Evolutionary conservation across 2,888 invertebrate species (phyloP).

Genomic region (Cataglyphis livida): DNA sequence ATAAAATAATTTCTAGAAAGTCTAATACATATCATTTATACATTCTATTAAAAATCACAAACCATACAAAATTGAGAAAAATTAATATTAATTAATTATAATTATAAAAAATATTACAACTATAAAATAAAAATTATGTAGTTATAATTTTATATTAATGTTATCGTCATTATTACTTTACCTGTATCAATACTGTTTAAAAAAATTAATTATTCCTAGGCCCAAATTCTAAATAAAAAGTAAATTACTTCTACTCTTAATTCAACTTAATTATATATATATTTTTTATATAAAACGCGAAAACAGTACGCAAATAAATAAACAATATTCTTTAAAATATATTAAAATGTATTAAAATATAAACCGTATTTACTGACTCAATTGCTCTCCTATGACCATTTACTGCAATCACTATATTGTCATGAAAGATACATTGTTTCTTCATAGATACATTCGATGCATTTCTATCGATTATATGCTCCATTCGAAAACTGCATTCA

Average conservation of each 20-base stretch:
- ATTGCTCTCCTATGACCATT: conserved; percentile 44
- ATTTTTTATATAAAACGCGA: not conserved
- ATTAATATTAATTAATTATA: not conserved
- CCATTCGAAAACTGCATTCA: conserved; percentile 31
- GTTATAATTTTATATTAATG: not conserved
- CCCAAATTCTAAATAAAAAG: not conserved
- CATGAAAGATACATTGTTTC: not conserved
- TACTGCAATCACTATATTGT: conserved; percentile 25
- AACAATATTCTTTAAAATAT: not conserved
- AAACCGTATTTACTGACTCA: conserved; percentile 5
- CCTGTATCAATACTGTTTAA: not conserved
- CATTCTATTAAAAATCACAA: not conserved
- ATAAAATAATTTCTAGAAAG: conserved; percentile 12
- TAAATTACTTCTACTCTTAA: not conserved
- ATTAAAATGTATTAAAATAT: not conserved
- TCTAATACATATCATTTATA: not conserved
- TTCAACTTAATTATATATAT: not conserved
- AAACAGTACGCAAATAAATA: not conserved
- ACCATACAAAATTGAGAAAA: not conserved
- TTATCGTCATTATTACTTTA: too few relatives aligned
- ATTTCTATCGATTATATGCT: conserved; percentile 15
- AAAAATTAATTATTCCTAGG: not conserved
- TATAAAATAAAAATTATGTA: not conserved
- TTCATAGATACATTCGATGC: not conserved
- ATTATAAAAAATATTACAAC: not conserved